Percentiles rank a stretch among this genome's conserved stretches.
These are phyloP conservation scores for Uloborus diversus DNA, from an alignment of 1,140 invertebrate genomes.

Conservation along the genomic window DNA sequence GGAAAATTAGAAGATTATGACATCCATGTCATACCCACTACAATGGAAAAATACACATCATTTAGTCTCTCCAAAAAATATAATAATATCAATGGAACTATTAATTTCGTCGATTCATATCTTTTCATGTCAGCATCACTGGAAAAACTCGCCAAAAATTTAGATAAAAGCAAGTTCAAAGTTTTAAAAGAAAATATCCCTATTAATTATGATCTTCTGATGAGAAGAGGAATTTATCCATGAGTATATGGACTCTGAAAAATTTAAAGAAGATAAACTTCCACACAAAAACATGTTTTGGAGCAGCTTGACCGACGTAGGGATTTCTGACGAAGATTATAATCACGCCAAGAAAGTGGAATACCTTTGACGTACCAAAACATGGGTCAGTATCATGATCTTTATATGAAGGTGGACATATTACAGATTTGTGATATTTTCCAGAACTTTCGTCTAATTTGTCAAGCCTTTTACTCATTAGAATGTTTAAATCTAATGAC, in stretches of 20 bases:
- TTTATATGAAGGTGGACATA: constrained; percentile 42
- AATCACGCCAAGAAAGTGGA: constrained; percentile 50
- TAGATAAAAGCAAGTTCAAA: background rate
- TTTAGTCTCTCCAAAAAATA: background rate
- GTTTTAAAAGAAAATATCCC: background rate
- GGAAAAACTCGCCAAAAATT: background rate
- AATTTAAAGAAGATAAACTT: background rate
- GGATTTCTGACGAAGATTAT: constrained; percentile 5
- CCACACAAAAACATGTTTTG: background rate
- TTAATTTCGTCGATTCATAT: background rate
- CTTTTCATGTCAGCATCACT: background rate
- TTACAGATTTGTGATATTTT: constrained; percentile 59
- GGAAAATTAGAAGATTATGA: background rate
- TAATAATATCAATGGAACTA: background rate
- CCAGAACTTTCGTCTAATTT: constrained; percentile 59
- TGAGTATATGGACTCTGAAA: constrained; percentile 14
- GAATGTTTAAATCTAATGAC: background rate
- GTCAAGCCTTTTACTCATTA: background rate
- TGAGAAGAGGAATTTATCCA: constrained; percentile 4
- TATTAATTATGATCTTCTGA: background rate
- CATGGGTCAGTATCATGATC: constrained; percentile 55
- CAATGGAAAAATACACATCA: constrained; percentile 1
- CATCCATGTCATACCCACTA: background rate
- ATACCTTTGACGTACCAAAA: constrained; percentile 57
- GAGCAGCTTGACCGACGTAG: background rate